Conservation (phyloP, 1,140 invertebrate genomes). For the Leptestheria dahalacensis region DNA sequence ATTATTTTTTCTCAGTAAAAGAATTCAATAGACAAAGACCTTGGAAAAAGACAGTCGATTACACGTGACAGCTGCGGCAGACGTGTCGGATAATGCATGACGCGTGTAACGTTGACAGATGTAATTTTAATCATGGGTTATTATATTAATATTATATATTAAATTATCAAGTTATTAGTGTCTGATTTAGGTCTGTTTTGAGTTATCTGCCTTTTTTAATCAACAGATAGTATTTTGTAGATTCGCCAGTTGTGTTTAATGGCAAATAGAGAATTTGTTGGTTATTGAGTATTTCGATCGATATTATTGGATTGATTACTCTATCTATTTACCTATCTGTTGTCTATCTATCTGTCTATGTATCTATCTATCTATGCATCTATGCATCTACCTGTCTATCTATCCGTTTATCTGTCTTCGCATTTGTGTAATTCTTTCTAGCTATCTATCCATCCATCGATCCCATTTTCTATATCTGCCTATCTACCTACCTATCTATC, state of each 20-base stretch:
- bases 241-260: neutral
- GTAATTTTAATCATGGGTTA: too few species aligned
- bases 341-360: neutral
- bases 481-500: too few species aligned
- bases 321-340: neutral
- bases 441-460: neutral
- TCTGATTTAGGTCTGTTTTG: too few species aligned
- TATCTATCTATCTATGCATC: slow-evolving; percentile 10
- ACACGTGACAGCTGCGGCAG: too few species aligned
- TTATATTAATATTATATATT: too few species aligned
- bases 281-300: neutral
- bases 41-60: too few species aligned
- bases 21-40: too few species aligned
- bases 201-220: slow-evolving; percentile 1
- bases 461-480: neutral
- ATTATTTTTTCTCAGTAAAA: too few species aligned
- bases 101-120: too few species aligned
- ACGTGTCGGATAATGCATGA: too few species aligned
- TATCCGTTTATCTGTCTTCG: neutral
- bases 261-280: neutral
- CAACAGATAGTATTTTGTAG: neutral
- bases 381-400: slow-evolving; percentile 13
- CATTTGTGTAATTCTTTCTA: neutral
- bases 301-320: neutral
- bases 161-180: too few species aligned